Conservation (phyloP, 2,888 invertebrate genomes). For the Tetrapedia diversipes region DNA sequence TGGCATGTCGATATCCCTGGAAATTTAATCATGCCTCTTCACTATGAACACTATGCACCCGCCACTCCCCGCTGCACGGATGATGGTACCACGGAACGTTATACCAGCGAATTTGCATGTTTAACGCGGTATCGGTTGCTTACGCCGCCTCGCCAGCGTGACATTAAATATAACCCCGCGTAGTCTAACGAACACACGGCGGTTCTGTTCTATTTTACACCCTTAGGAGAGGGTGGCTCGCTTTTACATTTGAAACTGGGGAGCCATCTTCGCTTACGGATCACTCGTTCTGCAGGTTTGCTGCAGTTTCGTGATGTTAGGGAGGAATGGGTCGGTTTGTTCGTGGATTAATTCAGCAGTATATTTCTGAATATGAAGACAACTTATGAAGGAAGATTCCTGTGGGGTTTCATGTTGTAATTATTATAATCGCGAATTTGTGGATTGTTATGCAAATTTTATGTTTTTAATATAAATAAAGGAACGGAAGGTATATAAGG, state of each 20-base stretch:
- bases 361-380: background rate
- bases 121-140: constrained; percentile 76
- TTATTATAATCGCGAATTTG: no score
- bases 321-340: no score
- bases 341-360: background rate
- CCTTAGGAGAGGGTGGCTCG: background rate
- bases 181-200: constrained; percentile 43
- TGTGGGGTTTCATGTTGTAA: no score
- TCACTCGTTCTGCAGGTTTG: constrained; percentile 1
- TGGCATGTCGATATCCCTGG: constrained; percentile 78
- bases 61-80: constrained; percentile 63
- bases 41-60: constrained; percentile 70
- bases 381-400: no score
- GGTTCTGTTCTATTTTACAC: constrained; percentile 26
- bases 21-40: constrained; percentile 78
- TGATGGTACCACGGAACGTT: constrained; percentile 71
- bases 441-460: no score
- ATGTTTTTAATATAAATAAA: no score
- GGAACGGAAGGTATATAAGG: no score
- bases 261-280: constrained; percentile 22
- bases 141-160: constrained; percentile 62
- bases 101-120: constrained; percentile 77
- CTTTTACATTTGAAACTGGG: constrained; percentile 15
- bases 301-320: no score
- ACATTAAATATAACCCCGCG: constrained; percentile 69